A percentile compares a stretch with the other conserved stretches of the same genome.
These are phyloP conservation scores for Eulacestoma nigropectus DNA, from an alignment of 2,113 vertebrate genomes.

Conservation along the genomic window DNA sequence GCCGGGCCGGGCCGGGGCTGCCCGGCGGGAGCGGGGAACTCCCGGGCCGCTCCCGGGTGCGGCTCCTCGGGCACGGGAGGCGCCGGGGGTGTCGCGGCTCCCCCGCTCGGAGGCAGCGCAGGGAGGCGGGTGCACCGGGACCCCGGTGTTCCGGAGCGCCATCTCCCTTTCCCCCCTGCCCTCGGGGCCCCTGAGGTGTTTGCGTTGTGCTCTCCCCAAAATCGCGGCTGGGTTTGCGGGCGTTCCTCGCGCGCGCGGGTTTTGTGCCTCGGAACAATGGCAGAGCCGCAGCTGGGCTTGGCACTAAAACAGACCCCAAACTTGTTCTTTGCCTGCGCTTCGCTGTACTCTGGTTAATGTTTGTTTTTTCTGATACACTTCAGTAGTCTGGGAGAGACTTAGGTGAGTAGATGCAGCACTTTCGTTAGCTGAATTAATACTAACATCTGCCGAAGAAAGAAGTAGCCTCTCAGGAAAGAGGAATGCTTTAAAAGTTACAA, in stretches of 20 bases:
- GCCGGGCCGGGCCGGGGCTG: background rate
- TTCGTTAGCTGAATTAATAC: background rate
- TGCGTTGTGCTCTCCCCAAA: background rate
- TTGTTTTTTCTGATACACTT: background rate
- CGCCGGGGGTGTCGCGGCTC: background rate
- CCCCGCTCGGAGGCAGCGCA: background rate
- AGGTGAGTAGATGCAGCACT: background rate
- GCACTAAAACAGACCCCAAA: fast-evolving
- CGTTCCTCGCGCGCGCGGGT: fast-evolving
- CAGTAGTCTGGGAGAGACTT: background rate
- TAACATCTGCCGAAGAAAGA: background rate
- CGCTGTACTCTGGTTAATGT: background rate
- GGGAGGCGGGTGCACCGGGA: background rate
- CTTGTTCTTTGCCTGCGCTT: background rate
- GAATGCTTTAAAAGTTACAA: background rate
- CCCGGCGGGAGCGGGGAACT: background rate
- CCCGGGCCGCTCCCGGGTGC: background rate
- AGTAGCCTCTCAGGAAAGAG: background rate
- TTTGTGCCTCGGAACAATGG: background rate
- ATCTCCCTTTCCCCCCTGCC: background rate
- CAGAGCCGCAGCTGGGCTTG: background rate
- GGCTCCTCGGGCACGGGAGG: fast-evolving
- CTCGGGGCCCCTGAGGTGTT: fast-evolving
- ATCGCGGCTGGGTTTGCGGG: fast-evolving
- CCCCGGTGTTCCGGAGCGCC: background rate